Evolutionary conservation across 1,140 invertebrate genomes (phyloP).

Genomic region (Drosophila takahashii): DNA sequence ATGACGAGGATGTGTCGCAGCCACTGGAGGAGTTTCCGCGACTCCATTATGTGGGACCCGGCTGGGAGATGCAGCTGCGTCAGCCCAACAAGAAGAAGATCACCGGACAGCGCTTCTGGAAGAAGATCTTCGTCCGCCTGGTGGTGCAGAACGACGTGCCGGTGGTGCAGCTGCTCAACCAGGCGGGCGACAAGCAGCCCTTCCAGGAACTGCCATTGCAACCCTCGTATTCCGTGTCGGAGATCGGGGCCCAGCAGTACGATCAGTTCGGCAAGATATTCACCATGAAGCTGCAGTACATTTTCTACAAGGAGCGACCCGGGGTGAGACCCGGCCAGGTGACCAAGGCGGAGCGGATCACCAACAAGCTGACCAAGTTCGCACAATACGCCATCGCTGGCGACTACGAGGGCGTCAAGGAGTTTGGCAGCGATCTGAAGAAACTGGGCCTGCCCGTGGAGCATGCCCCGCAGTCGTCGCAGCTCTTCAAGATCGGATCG

Average conservation of each 20-base stretch:
- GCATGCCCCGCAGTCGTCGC: conserved; percentile 98
- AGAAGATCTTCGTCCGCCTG: conserved; percentile 96
- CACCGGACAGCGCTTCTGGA: conserved; percentile 98
- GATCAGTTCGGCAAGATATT: conserved; percentile 99
- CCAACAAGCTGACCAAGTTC: conserved; percentile 96
- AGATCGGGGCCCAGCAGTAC: conserved; percentile 97
- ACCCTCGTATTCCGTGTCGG: conserved; percentile 96
- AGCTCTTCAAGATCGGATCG: conserved; percentile 98
- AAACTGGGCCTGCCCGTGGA: conserved; percentile 98
- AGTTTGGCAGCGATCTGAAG: conserved; percentile 95
- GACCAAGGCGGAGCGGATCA: conserved; percentile 95
- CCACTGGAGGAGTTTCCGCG: conserved; percentile 97
- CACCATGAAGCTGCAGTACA: conserved; percentile 98
- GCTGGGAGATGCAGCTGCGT: conserved; percentile 98
- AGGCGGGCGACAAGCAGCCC: conserved; percentile 94
- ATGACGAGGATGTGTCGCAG: conserved; percentile 97
- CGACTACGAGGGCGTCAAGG: conserved; percentile 95
- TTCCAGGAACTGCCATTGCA: conserved; percentile 97
- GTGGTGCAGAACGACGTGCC: conserved; percentile 92
- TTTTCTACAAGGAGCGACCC: conserved; percentile 99
- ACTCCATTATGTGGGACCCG: conserved; percentile 91
- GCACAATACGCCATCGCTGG: conserved; percentile 97
- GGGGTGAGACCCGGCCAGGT: conserved; percentile 98
- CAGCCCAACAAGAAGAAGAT: conserved; percentile 99
- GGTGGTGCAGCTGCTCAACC: conserved; percentile 94